These are phyloP conservation scores for Euplagia quadripunctaria DNA, from an alignment of 2,888 invertebrate species.

Conservation along the genomic window DNA sequence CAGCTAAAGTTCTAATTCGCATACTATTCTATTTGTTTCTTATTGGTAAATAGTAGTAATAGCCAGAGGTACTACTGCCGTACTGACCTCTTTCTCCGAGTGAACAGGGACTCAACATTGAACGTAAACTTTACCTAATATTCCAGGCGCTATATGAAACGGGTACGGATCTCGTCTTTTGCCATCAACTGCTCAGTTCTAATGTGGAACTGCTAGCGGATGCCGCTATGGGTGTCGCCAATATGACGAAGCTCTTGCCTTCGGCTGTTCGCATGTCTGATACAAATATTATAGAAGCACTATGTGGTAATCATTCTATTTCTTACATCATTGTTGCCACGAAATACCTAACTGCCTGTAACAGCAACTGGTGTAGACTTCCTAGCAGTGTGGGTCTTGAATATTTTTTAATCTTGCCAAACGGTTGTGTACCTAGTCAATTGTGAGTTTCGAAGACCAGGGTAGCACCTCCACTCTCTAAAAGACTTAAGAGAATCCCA, in stretches of 20 bases:
- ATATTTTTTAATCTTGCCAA: too few relatives aligned
- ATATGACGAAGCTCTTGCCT: conserved; percentile 79
- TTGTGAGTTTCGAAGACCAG: too few relatives aligned
- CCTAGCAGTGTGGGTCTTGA: too few relatives aligned
- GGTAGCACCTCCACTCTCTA: too few relatives aligned
- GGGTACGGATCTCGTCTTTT: conserved; percentile 79
- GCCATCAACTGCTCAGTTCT: conserved; percentile 77
- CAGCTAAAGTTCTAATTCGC: not conserved
- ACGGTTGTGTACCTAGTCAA: too few relatives aligned
- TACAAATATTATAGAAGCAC: conserved; percentile 79
- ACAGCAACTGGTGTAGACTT: too few relatives aligned
- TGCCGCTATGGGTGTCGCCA: conserved; percentile 82
- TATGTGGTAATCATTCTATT: conserved; percentile 65
- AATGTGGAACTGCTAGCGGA: conserved; percentile 77
- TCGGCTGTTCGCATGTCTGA: conserved; percentile 81
- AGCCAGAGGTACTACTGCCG: too few relatives aligned
- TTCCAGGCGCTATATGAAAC: conserved; percentile 76
- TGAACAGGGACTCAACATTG: too few relatives aligned
- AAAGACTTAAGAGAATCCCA: too few relatives aligned
- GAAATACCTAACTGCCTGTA: not conserved
- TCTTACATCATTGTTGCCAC: not conserved
- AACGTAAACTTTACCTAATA: not conserved
- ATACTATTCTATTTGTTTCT: not conserved
- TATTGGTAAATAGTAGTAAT: not conserved
- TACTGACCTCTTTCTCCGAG: not conserved